Percentiles rank a stretch among this genome's conserved stretches.
Evolutionary conservation across 2,797 vertebrate genomes (phyloP).

Genomic region (Periparus ater): DNA sequence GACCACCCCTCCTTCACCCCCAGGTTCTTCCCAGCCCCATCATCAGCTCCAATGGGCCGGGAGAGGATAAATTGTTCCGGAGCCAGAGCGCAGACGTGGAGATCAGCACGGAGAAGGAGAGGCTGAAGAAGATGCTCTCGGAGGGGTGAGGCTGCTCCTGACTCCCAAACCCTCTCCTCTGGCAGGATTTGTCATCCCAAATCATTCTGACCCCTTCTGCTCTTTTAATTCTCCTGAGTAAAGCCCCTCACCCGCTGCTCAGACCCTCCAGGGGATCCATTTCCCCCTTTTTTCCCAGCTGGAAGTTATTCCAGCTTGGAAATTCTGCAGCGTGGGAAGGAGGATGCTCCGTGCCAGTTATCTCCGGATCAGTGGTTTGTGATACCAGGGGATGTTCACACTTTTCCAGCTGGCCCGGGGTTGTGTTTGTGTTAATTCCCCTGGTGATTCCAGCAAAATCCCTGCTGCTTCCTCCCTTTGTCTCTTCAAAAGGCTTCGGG

Average conservation of each 20-base stretch:
- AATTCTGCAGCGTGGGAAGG: not conserved
- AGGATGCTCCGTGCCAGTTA: not conserved
- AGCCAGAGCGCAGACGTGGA: constrained; percentile 95
- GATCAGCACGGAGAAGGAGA: constrained; percentile 87
- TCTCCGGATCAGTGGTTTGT: not conserved
- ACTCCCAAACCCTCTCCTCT: not conserved
- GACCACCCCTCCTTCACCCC: not conserved
- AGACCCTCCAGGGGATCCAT: accelerated
- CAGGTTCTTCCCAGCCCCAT: constrained; percentile 79
- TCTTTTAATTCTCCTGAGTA: no score
- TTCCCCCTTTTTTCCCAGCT: not conserved
- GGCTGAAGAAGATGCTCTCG: constrained; percentile 96
- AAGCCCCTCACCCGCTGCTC: not conserved
- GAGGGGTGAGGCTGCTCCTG: constrained; percentile 84
- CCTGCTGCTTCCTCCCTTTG: not conserved
- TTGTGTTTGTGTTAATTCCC: not conserved
- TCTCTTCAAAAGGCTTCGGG: not conserved
- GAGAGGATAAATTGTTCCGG: constrained; percentile 92
- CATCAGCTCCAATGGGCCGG: constrained; percentile 86
- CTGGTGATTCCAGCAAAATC: not conserved
- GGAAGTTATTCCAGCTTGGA: not conserved
- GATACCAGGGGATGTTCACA: not conserved
- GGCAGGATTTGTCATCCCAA: not conserved
- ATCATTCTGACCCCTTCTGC: accelerated
- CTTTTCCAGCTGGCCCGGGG: not conserved